Evolutionary conservation across 2,888 invertebrate genomes (phyloP), one percentile per base, ranked within the genome.

Genomic region (Euzetes globulus): DNA sequence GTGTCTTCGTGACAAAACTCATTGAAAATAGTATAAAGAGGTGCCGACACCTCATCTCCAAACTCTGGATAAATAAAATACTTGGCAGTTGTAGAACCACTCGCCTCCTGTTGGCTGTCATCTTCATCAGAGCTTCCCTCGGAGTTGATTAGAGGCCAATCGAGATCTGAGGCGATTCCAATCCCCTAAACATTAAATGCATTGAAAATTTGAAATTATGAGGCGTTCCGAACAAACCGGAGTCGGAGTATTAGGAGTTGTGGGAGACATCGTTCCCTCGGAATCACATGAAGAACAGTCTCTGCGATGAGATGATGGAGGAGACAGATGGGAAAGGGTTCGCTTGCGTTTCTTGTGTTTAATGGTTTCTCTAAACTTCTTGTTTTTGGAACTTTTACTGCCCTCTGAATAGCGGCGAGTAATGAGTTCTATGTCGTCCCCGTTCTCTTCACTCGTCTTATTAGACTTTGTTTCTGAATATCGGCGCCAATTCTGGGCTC

Each of bases 41-140:
- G 68, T 4, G 68, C 22, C 41, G 68, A 22, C 15, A 41, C 19
- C 2, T 68, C 68, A 19, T 68, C 68, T 1, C 41, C 9, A 68
- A 68, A 68, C 25, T 68, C 68, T n/a, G 68, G 68, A 37, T 68
- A 68, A 68, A 68, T 68, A 11, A 68, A 68, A 22, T 68, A 68
- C 13, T 68, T 68, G 68, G 68, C 68, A 11, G 68, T 19, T 5
- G 68, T 68, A 1, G 68, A 68, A n/a, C n/a, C 37, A 22, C 19
- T 41, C 2, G 33, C 37, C 4, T 68, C 68, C 45, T 33, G 45
- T 13, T 68, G 68, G 13, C 68, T 68, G 45, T 80, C 77, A n/a
- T 81, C 82, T 3, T 76, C 76, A 6, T 75, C 74, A 13, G 82
- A 79, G 2, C 78, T 80, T 74, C 79, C 79, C 58, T 80, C 77